These are phyloP conservation scores for Columba livia DNA, from an alignment of 2,113 vertebrate species.

Conservation along the genomic window DNA sequence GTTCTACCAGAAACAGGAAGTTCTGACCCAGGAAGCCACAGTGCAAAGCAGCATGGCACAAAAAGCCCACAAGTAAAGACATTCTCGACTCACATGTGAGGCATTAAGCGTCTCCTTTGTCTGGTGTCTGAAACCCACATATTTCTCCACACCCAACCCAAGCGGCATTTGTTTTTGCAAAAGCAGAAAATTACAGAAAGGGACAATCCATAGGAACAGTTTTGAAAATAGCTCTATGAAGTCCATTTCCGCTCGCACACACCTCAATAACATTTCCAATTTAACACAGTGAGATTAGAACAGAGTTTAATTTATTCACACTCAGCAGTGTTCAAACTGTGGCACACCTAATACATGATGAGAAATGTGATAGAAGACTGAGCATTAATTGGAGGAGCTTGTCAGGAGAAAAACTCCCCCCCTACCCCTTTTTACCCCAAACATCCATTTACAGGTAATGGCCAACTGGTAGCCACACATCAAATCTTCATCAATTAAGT, in stretches of 20 bases:
- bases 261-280: neutral
- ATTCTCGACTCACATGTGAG: neutral
- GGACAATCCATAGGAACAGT: neutral
- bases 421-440: fast-evolving
- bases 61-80: neutral
- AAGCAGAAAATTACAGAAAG: neutral
- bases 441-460: neutral
- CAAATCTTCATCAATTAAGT: neutral
- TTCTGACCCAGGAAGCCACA: neutral
- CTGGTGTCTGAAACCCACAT: neutral
- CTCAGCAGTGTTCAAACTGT: neutral
- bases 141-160: neutral
- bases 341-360: neutral
- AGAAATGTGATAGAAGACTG: neutral
- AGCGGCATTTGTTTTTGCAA: neutral
- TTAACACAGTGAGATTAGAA: neutral
- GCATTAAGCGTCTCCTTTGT: neutral
- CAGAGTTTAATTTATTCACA: neutral
- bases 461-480: neutral
- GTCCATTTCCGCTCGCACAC: neutral
- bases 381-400: neutral
- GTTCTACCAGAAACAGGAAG: neutral
- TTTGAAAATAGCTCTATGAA: neutral
- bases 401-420: neutral
- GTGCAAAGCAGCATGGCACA: neutral